Conservation (phyloP, 2,113 vertebrate genomes). For the Octodon degus region DNA sequence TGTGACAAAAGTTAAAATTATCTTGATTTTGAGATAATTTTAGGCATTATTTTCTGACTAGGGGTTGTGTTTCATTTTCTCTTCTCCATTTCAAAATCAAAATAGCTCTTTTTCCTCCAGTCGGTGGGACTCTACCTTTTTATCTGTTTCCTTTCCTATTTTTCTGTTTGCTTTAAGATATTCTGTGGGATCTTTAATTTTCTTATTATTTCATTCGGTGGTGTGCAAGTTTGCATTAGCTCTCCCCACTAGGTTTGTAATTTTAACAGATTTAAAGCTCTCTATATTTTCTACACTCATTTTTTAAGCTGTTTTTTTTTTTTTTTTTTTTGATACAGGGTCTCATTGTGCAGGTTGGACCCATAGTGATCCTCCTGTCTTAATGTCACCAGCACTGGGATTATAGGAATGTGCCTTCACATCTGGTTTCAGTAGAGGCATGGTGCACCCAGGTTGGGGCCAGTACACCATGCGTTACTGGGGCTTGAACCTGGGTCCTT, state of each 20-base stretch:
- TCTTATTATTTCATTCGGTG: not conserved
- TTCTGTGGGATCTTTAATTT: not conserved
- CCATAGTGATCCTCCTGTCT: too few relatives aligned
- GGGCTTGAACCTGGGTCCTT: too few relatives aligned
- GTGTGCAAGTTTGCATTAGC: not conserved
- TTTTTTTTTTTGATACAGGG: too few relatives aligned
- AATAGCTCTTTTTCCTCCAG: not conserved
- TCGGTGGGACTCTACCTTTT: not conserved
- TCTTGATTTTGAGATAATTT: not conserved
- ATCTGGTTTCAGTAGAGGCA: too few relatives aligned
- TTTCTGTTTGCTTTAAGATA: not conserved
- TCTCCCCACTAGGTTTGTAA: not conserved
- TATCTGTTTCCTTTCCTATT: not conserved
- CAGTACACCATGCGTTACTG: too few relatives aligned
- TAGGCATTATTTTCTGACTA: not conserved
- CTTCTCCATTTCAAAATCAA: not conserved
- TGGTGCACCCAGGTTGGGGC: too few relatives aligned
- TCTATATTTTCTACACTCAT: not conserved
- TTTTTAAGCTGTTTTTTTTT: not conserved
- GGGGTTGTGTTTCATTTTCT: not conserved
- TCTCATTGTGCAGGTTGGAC: too few relatives aligned
- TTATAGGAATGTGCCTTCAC: too few relatives aligned
- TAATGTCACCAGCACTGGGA: too few relatives aligned
- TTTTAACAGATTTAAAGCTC: not conserved
- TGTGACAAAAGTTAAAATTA: not conserved